Conservation (phyloP, 2,113 vertebrate species). For the Dromaius novaehollandiae region DNA sequence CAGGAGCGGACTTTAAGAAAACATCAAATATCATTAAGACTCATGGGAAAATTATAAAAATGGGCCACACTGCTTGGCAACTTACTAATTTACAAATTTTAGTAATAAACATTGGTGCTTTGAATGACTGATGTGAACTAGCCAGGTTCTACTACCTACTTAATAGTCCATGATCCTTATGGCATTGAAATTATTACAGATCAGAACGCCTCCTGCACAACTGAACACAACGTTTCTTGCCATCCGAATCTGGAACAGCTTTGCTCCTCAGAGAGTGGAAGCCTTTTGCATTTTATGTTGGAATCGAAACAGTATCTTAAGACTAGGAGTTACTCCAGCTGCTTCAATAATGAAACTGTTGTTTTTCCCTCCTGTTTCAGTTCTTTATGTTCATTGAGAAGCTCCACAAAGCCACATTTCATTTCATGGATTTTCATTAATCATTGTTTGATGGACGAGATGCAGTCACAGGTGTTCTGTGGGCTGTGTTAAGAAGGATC, state of each 20-base stretch:
- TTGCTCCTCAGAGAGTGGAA: not conserved
- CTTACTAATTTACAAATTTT: conserved; percentile 65
- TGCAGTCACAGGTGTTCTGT: not conserved
- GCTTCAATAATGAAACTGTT: not conserved
- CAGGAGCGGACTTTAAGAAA: conserved; percentile 43
- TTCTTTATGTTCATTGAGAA: not conserved
- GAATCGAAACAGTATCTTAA: not conserved
- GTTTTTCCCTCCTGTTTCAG: not conserved
- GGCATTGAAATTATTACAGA: conserved; percentile 27
- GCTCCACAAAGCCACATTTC: not conserved
- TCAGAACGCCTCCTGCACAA: not conserved
- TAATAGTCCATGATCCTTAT: conserved; percentile 16
- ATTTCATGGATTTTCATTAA: not conserved
- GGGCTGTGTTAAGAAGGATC: not conserved
- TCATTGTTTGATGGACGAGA: not conserved
- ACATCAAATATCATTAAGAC: conserved; percentile 40
- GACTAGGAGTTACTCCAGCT: not conserved
- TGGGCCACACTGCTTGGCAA: conserved; percentile 50
- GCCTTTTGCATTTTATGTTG: not conserved
- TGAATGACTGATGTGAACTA: conserved; percentile 53
- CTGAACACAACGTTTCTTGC: not conserved
- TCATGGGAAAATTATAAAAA: conserved; percentile 58
- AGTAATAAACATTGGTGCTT: conserved; percentile 42
- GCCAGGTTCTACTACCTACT: conserved; percentile 49
- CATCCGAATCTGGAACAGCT: conserved; percentile 1